Conservation (phyloP, 2,888 invertebrate species). For the Heliconius charithonia region DNA sequence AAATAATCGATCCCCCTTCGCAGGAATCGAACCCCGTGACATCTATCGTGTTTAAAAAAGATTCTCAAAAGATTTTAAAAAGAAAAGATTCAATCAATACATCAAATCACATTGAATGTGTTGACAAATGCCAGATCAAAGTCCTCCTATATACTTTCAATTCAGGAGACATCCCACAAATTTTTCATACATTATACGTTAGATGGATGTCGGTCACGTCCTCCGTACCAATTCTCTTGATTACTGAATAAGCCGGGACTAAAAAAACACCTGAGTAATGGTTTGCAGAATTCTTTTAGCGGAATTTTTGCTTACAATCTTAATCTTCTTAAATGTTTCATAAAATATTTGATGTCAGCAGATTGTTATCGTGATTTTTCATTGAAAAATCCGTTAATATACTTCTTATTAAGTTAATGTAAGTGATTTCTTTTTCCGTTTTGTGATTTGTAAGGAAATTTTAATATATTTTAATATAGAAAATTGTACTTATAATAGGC, state of each 20-base stretch:
- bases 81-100: not conserved
- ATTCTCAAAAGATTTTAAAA: not conserved
- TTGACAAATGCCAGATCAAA: slow-evolving; percentile 9
- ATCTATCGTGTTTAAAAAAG: too few relatives aligned
- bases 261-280: slow-evolving; percentile 48
- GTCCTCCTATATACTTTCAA: not conserved
- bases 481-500: not conserved
- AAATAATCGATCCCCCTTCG: not conserved
- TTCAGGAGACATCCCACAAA: slow-evolving; percentile 4
- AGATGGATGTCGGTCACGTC: slow-evolving; percentile 33
- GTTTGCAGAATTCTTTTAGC: slow-evolving; percentile 41
- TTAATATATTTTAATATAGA: not conserved
- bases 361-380: slow-evolving; percentile 33
- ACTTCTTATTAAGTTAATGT: not conserved
- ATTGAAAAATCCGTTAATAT: slow-evolving; percentile 8
- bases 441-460: too few relatives aligned
- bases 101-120: not conserved
- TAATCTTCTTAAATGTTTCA: slow-evolving; percentile 46
- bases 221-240: slow-evolving; percentile 47
- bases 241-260: slow-evolving; percentile 47
- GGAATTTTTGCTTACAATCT: slow-evolving; percentile 44
- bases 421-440: not conserved
- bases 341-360: slow-evolving; percentile 40
- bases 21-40: not conserved
- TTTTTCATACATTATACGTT: slow-evolving; percentile 34